A percentile compares a stretch with the other conserved stretches of the same genome.
Evolutionary conservation across 2,113 vertebrate genomes (phyloP).

Genomic region (Equus quagga): DNA sequence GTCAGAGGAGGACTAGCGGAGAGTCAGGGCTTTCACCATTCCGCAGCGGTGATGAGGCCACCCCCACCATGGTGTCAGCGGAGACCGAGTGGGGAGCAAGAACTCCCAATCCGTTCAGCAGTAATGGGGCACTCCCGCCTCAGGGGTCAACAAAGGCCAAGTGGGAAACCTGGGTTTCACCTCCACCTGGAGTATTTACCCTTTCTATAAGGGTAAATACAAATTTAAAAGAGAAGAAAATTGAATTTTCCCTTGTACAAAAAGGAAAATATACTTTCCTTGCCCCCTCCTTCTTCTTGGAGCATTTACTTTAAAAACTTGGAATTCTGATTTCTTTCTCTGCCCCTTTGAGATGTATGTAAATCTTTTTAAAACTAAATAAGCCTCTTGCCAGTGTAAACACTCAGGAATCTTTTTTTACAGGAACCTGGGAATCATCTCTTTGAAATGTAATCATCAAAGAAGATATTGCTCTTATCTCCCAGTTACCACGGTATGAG

Average conservation of each 20-base stretch:
- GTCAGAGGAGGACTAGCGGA: neutral
- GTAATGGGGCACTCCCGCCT: neutral
- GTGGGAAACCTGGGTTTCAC: neutral
- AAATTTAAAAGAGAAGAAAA: neutral
- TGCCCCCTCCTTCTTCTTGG: neutral
- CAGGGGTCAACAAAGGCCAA: neutral
- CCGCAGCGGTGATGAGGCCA: neutral
- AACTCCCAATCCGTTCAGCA: neutral
- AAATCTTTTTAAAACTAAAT: neutral
- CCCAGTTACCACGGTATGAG: neutral
- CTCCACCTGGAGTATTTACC: neutral
- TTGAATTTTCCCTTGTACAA: neutral
- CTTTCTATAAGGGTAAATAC: neutral
- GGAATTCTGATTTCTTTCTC: neutral
- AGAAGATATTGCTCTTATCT: neutral
- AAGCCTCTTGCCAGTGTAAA: neutral
- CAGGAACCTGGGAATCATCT: neutral
- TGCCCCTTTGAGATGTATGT: neutral
- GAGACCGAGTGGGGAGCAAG: neutral
- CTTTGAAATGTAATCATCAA: neutral
- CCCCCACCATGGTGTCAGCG: neutral
- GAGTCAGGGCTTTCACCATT: neutral
- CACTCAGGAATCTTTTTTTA: neutral
- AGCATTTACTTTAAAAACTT: constrained; percentile 2
- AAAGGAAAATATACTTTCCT: neutral